phyloP scores from a whole-genome alignment of 2,797 vertebrate species.

The Sebastes hubbsi region DNA sequence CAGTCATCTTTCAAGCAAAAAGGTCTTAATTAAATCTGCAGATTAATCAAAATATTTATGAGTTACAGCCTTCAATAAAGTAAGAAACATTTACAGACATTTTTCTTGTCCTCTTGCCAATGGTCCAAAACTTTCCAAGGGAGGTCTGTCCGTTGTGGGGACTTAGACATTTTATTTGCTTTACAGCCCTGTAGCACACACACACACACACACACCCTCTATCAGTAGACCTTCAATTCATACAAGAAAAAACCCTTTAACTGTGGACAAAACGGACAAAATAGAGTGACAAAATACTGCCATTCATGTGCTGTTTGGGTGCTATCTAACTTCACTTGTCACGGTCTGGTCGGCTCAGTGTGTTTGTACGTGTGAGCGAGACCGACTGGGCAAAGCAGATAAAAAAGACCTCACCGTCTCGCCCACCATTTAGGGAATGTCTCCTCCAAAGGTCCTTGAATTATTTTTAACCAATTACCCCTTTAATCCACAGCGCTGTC shows the following conservation, averaged over 20 bases:
- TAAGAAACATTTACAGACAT: background rate
- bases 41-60: background rate
- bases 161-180: background rate
- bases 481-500: slow-evolving; percentile 51
- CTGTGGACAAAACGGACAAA: background rate
- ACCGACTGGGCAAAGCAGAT: slow-evolving; percentile 26
- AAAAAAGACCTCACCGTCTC: slow-evolving; percentile 35
- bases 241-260: background rate
- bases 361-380: background rate
- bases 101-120: no score
- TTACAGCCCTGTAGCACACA: background rate
- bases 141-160: background rate
- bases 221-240: no score
- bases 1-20: background rate
- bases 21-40: background rate
- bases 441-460: slow-evolving; percentile 74
- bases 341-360: background rate
- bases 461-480: slow-evolving; percentile 75
- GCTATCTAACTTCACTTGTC: slow-evolving; percentile 24
- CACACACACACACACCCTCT: no score
- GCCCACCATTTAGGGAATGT: slow-evolving; percentile 61
- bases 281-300: background rate
- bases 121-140: background rate
- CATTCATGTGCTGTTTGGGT: slow-evolving; percentile 11
- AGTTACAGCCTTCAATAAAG: background rate